Conservation (phyloP, 2,113 vertebrate species). For the Pseudonaja textilis region DNA sequence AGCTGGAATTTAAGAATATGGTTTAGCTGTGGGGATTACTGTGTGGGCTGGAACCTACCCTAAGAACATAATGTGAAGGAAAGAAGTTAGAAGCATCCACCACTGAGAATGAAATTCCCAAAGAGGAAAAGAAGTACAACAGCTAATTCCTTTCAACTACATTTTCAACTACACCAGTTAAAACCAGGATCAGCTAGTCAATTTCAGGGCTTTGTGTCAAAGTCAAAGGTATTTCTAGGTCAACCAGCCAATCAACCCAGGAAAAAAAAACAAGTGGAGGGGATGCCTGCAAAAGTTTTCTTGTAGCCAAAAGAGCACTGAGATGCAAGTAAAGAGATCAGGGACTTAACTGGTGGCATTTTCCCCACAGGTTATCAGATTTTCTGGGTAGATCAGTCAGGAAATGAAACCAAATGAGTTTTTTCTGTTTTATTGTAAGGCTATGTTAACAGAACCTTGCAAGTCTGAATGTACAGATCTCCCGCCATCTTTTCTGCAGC, state of each 20-base stretch:
- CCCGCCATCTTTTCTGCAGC: not conserved
- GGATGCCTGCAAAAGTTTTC: not conserved
- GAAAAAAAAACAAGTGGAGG: fast-evolving
- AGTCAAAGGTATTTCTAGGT: not conserved
- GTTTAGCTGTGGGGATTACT: not conserved
- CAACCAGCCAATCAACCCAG: not conserved
- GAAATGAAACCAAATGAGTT: not conserved
- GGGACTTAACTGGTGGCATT: not conserved
- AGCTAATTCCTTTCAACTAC: not conserved
- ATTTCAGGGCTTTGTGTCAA: not conserved
- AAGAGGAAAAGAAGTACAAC: not conserved
- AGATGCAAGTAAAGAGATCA: not conserved
- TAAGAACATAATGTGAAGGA: not conserved
- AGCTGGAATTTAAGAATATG: not conserved
- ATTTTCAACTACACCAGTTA: not conserved
- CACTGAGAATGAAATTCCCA: not conserved
- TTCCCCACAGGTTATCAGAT: not conserved
- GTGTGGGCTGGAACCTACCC: not conserved
- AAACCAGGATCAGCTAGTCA: not conserved
- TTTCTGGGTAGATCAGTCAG: not conserved
- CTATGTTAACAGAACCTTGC: not conserved
- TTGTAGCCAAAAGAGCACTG: not conserved
- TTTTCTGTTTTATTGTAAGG: not conserved
- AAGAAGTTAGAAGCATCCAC: not conserved
- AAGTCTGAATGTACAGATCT: not conserved